Conservation (phyloP, 2,113 vertebrate genomes). For the Pterocles burchelli region DNA sequence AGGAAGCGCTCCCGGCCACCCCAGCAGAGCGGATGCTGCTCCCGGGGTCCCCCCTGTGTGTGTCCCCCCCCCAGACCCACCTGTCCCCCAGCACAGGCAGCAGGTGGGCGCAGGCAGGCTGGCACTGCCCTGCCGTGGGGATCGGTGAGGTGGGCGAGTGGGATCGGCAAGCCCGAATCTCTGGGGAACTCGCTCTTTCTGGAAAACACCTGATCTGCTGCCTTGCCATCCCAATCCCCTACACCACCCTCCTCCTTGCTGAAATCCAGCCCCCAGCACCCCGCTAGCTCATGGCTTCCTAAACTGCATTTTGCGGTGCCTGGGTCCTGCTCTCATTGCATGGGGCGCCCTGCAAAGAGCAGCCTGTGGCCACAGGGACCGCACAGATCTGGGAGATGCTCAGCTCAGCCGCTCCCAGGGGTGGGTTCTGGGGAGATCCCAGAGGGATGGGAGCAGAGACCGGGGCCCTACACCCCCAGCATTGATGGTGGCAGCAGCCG, state of each 20-base stretch:
- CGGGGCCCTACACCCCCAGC: rapidly evolving
- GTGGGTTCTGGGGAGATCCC: not conserved
- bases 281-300: rapidly evolving
- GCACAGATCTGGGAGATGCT: rapidly evolving
- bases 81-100: not conserved
- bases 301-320: not conserved
- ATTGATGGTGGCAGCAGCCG: not conserved
- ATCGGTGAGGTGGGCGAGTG: not conserved
- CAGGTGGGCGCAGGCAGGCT: not conserved
- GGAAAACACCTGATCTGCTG: not conserved
- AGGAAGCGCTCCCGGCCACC: not conserved
- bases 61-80: rapidly evolving
- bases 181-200: rapidly evolving
- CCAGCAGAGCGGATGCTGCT: not conserved
- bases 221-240: not conserved
- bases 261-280: not conserved
- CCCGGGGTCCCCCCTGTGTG: rapidly evolving
- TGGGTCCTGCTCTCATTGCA: rapidly evolving
- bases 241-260: no score
- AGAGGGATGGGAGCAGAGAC: not conserved
- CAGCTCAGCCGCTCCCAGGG: rapidly evolving
- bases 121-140: not conserved
- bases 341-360: not conserved
- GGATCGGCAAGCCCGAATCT: not conserved
- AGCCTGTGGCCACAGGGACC: not conserved